A percentile compares a stretch with the other conserved stretches of the same genome.
Conservation (phyloP, 2,797 vertebrate species). For the Mionectes olivaceus region DNA sequence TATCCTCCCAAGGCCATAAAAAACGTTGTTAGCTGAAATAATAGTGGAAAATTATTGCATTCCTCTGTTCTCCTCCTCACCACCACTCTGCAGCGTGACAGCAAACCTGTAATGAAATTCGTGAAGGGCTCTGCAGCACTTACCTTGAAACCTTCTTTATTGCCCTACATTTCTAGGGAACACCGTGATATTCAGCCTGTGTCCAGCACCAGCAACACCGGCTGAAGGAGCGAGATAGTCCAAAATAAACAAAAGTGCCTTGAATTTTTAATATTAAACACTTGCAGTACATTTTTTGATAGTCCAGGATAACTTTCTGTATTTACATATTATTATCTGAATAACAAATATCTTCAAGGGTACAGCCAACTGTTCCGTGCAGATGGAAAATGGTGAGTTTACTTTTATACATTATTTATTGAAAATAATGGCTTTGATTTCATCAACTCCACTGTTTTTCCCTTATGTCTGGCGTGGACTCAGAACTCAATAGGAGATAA, state of each 20-base stretch:
- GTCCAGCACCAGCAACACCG: not conserved
- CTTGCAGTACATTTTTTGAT: conserved; percentile 10
- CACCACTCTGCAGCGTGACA: not conserved
- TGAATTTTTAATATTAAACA: not conserved
- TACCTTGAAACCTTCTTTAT: conserved; percentile 57
- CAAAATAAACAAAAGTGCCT: not conserved
- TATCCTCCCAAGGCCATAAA: conserved; percentile 51
- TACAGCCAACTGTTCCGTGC: not conserved
- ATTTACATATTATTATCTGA: conserved; percentile 38
- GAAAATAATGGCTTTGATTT: conserved; percentile 20
- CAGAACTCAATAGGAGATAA: not conserved
- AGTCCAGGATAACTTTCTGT: not conserved
- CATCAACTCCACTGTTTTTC: not conserved
- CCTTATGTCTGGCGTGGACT: not conserved
- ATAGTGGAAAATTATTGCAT: conserved; percentile 42
- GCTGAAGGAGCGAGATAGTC: not conserved
- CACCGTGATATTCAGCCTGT: not conserved
- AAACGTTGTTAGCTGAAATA: conserved; percentile 58
- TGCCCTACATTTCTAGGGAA: conserved; percentile 32
- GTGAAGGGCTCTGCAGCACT: conserved; percentile 25
- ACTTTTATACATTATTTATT: conserved; percentile 4
- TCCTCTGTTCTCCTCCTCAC: conserved; percentile 14
- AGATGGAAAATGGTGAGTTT: not conserved
- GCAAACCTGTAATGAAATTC: conserved; percentile 46
- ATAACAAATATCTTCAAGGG: conserved; percentile 53